Evolutionary conservation across 2,888 invertebrate species (phyloP).

Genomic region (Dendrolimus pini): DNA sequence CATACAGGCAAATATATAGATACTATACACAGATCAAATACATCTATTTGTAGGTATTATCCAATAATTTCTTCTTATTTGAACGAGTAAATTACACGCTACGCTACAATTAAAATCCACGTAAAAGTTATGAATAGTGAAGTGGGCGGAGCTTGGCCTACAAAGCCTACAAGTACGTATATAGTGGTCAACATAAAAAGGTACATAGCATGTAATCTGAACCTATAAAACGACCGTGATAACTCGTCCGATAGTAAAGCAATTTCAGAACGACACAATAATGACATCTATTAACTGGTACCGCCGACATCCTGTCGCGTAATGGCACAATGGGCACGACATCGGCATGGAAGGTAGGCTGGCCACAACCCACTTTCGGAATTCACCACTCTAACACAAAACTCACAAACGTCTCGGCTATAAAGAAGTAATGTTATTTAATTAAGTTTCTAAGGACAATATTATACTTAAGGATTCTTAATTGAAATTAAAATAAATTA

Average conservation of each 20-base stretch:
- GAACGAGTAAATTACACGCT: neutral
- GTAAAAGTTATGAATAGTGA: conserved; percentile 30
- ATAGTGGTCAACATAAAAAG: conserved; percentile 15
- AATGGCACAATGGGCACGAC: conserved; percentile 33
- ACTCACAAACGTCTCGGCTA: neutral
- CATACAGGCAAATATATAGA: too few relatives aligned
- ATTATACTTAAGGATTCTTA: too few relatives aligned
- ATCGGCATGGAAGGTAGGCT: conserved; percentile 27
- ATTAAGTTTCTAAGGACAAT: too few relatives aligned
- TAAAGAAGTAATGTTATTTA: too few relatives aligned
- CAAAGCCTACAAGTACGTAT: conserved; percentile 29
- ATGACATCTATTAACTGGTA: conserved; percentile 68
- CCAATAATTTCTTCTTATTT: too few relatives aligned
- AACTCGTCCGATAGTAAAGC: conserved; percentile 70
- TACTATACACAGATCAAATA: too few relatives aligned
- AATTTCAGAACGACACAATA: conserved; percentile 72
- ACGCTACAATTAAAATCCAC: conserved; percentile 2
- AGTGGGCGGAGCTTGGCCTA: conserved; percentile 28
- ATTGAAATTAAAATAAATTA: too few relatives aligned
- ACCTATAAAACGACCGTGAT: conserved; percentile 67
- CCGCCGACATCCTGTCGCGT: conserved; percentile 64
- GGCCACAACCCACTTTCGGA: conserved; percentile 51
- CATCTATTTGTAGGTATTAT: too few relatives aligned
- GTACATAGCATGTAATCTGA: conserved; percentile 62
- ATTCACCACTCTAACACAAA: conserved; percentile 16